Base-by-base conservation (phyloP, 1,140 invertebrate genomes). In the Ylistrum balloti region DNA sequence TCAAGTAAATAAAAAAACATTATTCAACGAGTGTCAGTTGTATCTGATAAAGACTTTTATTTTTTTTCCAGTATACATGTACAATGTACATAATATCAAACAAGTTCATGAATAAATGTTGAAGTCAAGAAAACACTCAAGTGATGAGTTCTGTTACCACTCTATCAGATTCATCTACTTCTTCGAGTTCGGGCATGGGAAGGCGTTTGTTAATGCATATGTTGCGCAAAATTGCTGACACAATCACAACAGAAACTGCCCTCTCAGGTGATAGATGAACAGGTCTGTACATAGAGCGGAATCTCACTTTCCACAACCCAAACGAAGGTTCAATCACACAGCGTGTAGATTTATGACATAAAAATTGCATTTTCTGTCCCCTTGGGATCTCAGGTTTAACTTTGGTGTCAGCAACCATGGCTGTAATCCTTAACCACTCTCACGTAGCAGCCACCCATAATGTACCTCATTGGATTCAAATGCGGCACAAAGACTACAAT, bases 361-460 rank as follows among this genome's bases (percentile, higher is more conserved):
- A n/a, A n/a, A n/a, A n/a, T n/a, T n/a, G 74, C 56, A 86, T 15
- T n/a, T 41, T 35, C 32, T 88, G 35, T 41, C 45, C 17, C 33
- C 38, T 7, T 9, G n/a, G 35, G 35, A 38, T 38, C 13, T 38
- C 35, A 13, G 35, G 35, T 38, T 38, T 13, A 86, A 35, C n/a
- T 86, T 33, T 17, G 88, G 85, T 13, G 88, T 89, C 20, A 89
- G 28, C n/a, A 89, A 20, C 74, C 88, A 89, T 38, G 88, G 88
- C 28, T 85, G 85, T 28, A 89, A 22, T 45, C 74, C 74, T 38
- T 89, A 89, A 33, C 85, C 88, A 45, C 85, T 86, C n/a, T 89
- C 88, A 28, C 85, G 85, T 20, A 89, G n/a, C 41, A 89, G 33
- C 88, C 88, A 89, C 20, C 74, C 74, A 86, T 89, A 20, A 34